A percentile compares a stretch with the other conserved stretches of the same genome.
These are phyloP conservation scores for Noturus placidus DNA, from an alignment of 2,113 vertebrate genomes.

Conservation along the genomic window DNA sequence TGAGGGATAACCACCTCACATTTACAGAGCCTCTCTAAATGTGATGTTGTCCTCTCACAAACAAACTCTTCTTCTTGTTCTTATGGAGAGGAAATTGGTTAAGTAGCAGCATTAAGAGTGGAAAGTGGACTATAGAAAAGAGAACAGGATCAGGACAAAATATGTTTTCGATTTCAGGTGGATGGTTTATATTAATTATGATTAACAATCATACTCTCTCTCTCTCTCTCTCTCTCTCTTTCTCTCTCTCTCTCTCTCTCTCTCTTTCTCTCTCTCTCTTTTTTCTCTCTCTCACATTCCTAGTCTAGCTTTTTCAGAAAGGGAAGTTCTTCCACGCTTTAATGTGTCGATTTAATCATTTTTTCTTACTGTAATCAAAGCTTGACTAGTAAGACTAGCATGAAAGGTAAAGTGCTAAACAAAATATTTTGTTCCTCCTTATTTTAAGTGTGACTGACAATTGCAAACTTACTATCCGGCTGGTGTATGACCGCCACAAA, in stretches of 20 bases:
- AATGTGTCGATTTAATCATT: slow-evolving; percentile 57
- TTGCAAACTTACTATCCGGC: background rate
- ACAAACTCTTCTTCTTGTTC: slow-evolving; percentile 54
- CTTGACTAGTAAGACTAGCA: slow-evolving; percentile 25
- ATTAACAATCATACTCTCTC: background rate
- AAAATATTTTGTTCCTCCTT: slow-evolving; percentile 20
- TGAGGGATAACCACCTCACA: slow-evolving; percentile 80
- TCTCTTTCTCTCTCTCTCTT: background rate
- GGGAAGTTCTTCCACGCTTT: slow-evolving; percentile 12
- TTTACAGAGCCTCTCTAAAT: slow-evolving; percentile 73
- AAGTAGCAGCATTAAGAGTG: background rate
- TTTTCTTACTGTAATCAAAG: slow-evolving; percentile 72
- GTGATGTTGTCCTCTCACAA: slow-evolving; percentile 53
- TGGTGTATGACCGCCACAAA: slow-evolving; percentile 34
- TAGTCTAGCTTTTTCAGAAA: background rate
- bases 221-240: background rate
- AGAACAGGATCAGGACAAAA: background rate
- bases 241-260: background rate
- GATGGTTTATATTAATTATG: background rate
- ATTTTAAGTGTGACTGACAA: slow-evolving; percentile 37
- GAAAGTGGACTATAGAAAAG: background rate
- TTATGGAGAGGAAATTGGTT: background rate
- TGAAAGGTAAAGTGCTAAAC: slow-evolving; percentile 29
- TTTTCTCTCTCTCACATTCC: background rate
- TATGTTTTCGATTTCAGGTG: background rate